Evolutionary conservation across 2,113 vertebrate genomes (phyloP).

Genomic region (Grus americana): DNA sequence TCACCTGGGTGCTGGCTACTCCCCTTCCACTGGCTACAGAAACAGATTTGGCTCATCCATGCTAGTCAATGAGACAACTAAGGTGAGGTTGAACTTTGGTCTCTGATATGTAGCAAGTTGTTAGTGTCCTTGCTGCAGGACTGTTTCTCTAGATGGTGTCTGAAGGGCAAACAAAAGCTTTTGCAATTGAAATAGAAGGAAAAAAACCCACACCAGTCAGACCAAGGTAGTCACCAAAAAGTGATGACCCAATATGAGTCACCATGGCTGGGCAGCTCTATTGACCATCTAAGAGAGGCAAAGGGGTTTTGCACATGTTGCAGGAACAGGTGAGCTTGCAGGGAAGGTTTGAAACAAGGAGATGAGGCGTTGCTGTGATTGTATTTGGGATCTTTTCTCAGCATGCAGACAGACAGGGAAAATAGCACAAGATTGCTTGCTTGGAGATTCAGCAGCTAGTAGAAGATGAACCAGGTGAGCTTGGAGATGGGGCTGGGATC

Average conservation of each 20-base stretch:
- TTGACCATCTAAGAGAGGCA: neutral
- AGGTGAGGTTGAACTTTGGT: neutral
- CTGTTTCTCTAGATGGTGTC: neutral
- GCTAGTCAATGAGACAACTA: neutral
- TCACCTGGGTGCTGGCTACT: neutral
- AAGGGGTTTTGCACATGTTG: neutral
- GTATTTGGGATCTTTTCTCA: neutral
- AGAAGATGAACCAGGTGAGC: neutral
- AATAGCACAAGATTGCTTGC: neutral
- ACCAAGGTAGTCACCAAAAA: neutral
- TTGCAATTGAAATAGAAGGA: neutral
- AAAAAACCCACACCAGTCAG: fast-evolving
- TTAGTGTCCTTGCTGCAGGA: neutral
- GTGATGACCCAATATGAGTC: fast-evolving
- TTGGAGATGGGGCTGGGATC: neutral
- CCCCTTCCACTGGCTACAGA: neutral
- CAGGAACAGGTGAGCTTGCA: neutral
- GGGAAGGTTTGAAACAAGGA: neutral
- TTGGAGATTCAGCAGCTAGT: neutral
- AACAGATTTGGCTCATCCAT: neutral
- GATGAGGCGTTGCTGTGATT: neutral
- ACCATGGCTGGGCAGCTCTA: neutral
- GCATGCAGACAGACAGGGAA: neutral
- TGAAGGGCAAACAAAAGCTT: neutral
- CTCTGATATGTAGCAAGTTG: fast-evolving